These are phyloP conservation scores for Ochlodes sylvanus DNA, from an alignment of 2,888 invertebrate genomes.

Conservation along the genomic window DNA sequence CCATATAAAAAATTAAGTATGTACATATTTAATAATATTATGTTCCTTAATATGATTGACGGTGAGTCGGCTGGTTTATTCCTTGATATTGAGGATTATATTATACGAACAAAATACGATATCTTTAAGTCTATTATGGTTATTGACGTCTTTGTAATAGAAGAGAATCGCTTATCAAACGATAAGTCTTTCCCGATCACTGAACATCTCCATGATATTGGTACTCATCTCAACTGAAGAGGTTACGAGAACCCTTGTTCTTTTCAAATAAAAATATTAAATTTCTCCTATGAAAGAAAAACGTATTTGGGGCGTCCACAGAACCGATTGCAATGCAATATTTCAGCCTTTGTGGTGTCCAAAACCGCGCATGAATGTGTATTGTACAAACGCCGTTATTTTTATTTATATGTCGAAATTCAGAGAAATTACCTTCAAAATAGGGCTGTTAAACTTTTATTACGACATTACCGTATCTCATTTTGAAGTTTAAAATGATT, in stretches of 20 bases:
- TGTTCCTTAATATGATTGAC: too few species aligned
- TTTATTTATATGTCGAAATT: conserved; percentile 34
- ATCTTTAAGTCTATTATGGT: conserved; percentile 12
- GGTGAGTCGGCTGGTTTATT: too few species aligned
- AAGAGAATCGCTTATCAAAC: conserved; percentile 24
- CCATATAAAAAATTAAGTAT: too few species aligned
- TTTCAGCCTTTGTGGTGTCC: conserved; percentile 36
- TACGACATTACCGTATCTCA: conserved; percentile 18
- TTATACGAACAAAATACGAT: neutral
- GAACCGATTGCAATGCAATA: conserved; percentile 31
- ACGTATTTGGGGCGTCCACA: conserved; percentile 30
- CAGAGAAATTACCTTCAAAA: conserved; percentile 27
- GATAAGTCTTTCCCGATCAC: conserved; percentile 22
- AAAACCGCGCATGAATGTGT: conserved; percentile 36
- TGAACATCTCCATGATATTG: conserved; percentile 28
- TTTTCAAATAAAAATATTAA: conserved; percentile 34
- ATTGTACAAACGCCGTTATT: conserved; percentile 36
- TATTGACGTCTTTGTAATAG: conserved; percentile 16
- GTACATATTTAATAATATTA: too few species aligned
- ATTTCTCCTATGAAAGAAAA: conserved; percentile 26
- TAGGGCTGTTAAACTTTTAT: conserved; percentile 35
- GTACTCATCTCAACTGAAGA: conserved; percentile 26
- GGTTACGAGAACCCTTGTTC: conserved; percentile 22
- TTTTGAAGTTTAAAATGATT: conserved; percentile 17
- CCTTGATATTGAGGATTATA: too few species aligned